Evolutionary conservation across 2,888 invertebrate species (phyloP), one percentile per base, ranked within the genome.

Genomic region (Pristionchus exspectatus): DNA sequence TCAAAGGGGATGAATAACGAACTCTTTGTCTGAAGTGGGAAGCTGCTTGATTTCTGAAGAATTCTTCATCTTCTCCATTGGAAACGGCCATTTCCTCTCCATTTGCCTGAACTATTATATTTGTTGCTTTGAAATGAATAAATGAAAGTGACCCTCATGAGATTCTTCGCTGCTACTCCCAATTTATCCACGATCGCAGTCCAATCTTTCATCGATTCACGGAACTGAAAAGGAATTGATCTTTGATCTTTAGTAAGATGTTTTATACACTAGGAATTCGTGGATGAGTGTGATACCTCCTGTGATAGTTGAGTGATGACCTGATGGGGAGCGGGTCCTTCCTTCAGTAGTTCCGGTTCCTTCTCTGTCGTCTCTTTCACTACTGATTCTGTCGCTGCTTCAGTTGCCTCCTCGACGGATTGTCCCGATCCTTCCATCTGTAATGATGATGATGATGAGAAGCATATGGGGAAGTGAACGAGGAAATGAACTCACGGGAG

Each of bases 151-250:
- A 66, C 69, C 69, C 66, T 69, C 87, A 87, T 87, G 21, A 87
- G 30, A 54, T 66, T 44, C 66, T 69, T 21, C 5, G 87, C 87
- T 10, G 87, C 87, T 0, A 14, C 50, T 87, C 87, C 87, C 44
- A 87, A 87, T n/a, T 87, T 87, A 12, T 38, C 87, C 0, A 87
- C 87, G 50, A 87, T 87, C 69, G 66, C 87, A 16, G 87, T 66
- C 87, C 87, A 87, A 27, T 87, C 87, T 9, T 56, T 44, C 87
- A 87, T 69, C 18, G 87, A 87, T 44, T 44, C 54, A 12, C 87
- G 87, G 44, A 87, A 44, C 87, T 87, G 87, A 66, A 87, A 14
- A 33, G 2, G 50, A 4, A 77, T 77, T 77, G 44, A 38, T 77
- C 77, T 77, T 44, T 44, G 44, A 44, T 44, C 77, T 59, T 24